These are phyloP conservation scores for Stigmatopora argus DNA, from an alignment of 2,113 vertebrate species.

Conservation along the genomic window DNA sequence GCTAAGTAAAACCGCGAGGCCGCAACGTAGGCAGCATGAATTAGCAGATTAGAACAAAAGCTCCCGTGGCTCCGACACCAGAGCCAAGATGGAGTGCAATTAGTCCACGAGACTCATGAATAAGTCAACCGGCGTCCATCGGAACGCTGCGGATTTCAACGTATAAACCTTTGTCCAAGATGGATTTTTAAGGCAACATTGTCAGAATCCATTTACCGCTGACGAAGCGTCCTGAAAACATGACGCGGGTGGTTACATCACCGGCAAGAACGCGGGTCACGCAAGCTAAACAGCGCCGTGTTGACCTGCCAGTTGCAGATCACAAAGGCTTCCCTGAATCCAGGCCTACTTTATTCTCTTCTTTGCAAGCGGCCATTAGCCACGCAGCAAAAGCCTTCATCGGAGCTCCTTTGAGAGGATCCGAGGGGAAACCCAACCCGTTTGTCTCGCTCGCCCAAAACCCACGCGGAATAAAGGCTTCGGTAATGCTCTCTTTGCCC, in stretches of 20 bases:
- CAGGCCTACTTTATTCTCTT: conserved; percentile 33
- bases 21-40: conserved; percentile 44
- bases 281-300: conserved; percentile 21
- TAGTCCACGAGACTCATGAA: conserved; percentile 37
- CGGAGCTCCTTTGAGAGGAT: conserved; percentile 47
- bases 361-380: conserved; percentile 57
- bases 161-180: conserved; percentile 23
- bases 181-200: conserved; percentile 31
- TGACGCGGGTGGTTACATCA: conserved; percentile 51
- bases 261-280: conserved; percentile 31
- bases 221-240: conserved; percentile 28
- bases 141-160: conserved; percentile 15
- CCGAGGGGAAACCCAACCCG: conserved; percentile 53
- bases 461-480: conserved; percentile 65
- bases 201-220: conserved; percentile 32
- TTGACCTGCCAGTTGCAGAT: conserved; percentile 31
- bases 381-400: conserved; percentile 43
- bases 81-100: conserved; percentile 32
- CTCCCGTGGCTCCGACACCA: conserved; percentile 33
- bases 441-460: conserved; percentile 40
- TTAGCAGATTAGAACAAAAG: conserved; percentile 49
- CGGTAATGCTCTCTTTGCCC: conserved; percentile 61
- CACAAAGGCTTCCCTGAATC: conserved; percentile 32
- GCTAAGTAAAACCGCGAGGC: conserved; percentile 34
- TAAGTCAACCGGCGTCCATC: conserved; percentile 21